Conservation (phyloP, 2,113 vertebrate species). For the Ramphastos sulfuratus region DNA sequence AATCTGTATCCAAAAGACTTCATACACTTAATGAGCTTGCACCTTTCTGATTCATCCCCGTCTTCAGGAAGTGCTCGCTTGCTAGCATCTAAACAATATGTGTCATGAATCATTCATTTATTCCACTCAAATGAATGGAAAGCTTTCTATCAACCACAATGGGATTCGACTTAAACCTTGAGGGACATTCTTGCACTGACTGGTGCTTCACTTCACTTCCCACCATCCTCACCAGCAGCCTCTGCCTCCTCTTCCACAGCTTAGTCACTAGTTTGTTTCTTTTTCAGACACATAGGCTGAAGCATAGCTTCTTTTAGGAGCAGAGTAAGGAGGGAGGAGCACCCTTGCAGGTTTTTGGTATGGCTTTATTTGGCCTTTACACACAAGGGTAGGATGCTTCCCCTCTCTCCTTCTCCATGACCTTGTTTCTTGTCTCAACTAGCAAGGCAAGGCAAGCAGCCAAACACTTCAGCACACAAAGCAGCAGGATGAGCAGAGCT, state of each 20-base stretch:
- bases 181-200: not conserved
- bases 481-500: not conserved
- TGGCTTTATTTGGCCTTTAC: not conserved
- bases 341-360: not conserved
- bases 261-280: not conserved
- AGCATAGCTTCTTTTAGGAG: not conserved
- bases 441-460: not conserved
- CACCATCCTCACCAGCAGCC: not conserved
- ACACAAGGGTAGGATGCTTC: not conserved
- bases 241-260: not conserved
- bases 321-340: not conserved
- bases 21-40: not conserved
- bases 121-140: not conserved
- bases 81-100: not conserved
- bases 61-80: not conserved
- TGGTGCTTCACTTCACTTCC: not conserved
- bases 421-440: not conserved
- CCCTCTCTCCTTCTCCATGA: not conserved
- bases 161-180: not conserved
- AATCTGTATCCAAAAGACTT: not conserved
- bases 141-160: not conserved
- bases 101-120: not conserved
- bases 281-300: not conserved
- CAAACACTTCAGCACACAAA: not conserved
- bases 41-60: slow-evolving; percentile 18